A percentile compares a stretch with the other conserved stretches of the same genome.
phyloP scores from a whole-genome alignment of 1,140 invertebrate genomes.

The Samia ricini region DNA sequence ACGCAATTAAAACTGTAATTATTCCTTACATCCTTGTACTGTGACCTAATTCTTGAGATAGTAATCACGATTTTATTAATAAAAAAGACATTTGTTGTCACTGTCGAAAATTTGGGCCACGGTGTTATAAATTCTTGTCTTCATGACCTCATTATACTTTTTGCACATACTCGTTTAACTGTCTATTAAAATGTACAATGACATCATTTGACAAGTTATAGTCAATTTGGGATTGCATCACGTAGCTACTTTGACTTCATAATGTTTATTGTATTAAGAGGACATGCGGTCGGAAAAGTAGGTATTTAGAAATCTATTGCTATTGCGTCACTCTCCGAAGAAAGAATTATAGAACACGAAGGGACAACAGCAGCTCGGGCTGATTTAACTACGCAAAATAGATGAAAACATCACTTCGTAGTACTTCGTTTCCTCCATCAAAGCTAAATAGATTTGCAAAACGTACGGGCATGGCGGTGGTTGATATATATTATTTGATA shows the following conservation, averaged over 20 bases:
- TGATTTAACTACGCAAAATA: no score
- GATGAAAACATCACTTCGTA: no score
- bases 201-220: background rate
- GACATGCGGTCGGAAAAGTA: no score
- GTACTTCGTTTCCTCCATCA: no score
- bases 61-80: conserved; percentile 4
- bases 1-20: background rate
- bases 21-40: background rate
- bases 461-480: no score
- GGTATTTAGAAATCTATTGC: no score
- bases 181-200: background rate
- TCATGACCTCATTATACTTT: background rate
- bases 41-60: conserved; percentile 3
- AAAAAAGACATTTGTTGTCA: background rate
- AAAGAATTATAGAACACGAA: no score
- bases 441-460: no score
- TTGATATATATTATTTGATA: no score
- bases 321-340: no score
- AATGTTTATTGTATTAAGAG: background rate
- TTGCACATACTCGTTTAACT: background rate
- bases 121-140: background rate
- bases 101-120: conserved; percentile 5
- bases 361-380: no score
- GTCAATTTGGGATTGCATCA: background rate
- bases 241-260: conserved; percentile 1